These are phyloP conservation scores for Phyllostomus hastatus DNA, from an alignment of 2,113 vertebrate species.

Conservation along the genomic window DNA sequence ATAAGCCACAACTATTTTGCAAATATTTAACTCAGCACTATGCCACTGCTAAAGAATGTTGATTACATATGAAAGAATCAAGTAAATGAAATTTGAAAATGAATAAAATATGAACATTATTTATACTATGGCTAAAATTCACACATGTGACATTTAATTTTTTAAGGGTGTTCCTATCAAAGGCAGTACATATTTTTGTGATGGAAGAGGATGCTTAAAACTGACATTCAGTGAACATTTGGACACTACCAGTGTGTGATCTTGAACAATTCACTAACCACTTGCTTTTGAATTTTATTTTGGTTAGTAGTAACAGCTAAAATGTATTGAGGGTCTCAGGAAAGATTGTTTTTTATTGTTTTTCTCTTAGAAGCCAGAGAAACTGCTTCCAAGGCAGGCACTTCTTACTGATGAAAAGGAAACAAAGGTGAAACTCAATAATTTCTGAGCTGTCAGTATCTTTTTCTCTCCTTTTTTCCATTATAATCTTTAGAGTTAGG, in stretches of 20 bases:
- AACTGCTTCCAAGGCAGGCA: not conserved
- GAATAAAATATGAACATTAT: slow-evolving; percentile 17
- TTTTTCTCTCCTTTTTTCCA: not conserved
- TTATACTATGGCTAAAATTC: slow-evolving; percentile 37
- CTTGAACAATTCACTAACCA: not conserved
- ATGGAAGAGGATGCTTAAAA: not conserved
- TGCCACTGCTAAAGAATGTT: not conserved
- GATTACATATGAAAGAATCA: slow-evolving; percentile 31
- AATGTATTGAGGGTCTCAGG: not conserved
- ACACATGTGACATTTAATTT: slow-evolving; percentile 36
- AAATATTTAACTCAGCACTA: slow-evolving; percentile 27
- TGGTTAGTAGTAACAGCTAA: not conserved
- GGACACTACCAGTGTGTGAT: not conserved
- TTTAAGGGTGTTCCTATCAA: not conserved
- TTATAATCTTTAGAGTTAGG: slow-evolving; percentile 9
- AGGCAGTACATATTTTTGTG: not conserved
- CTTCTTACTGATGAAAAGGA: not conserved
- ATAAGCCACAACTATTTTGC: slow-evolving; percentile 26
- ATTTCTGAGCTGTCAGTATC: slow-evolving; percentile 16
- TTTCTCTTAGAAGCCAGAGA: not conserved
- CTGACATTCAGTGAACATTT: not conserved
- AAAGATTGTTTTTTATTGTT: slow-evolving; percentile 8
- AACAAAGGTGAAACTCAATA: slow-evolving; percentile 1
- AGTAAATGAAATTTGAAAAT: slow-evolving; percentile 48
- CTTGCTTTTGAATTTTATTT: slow-evolving; percentile 12